These are phyloP conservation scores for Catagonus wagneri DNA, from an alignment of 2,113 vertebrate genomes.

Conservation along the genomic window DNA sequence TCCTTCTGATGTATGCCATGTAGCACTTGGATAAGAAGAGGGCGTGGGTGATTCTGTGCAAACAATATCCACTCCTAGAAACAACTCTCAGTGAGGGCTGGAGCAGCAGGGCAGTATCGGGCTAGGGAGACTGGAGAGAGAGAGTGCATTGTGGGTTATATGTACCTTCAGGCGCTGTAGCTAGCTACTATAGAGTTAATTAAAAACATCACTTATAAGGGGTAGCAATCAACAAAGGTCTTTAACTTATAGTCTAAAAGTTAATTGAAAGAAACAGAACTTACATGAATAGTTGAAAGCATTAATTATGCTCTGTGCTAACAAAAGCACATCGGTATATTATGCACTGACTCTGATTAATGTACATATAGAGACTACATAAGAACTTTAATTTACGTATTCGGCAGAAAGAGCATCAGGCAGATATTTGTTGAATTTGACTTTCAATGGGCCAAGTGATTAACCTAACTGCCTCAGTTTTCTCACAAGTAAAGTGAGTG, in stretches of 20 bases:
- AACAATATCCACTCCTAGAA: neutral
- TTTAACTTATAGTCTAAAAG: neutral
- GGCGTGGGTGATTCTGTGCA: neutral
- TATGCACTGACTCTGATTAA: neutral
- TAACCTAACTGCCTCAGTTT: neutral
- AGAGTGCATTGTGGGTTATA: neutral
- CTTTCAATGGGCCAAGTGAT: neutral
- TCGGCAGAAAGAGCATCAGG: neutral
- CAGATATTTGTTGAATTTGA: neutral
- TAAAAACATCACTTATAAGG: neutral
- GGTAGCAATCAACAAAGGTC: neutral
- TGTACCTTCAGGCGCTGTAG: neutral
- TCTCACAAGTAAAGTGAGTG: neutral
- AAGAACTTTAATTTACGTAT: neutral
- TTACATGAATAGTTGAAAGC: neutral
- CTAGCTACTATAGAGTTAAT: neutral
- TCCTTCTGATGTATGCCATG: neutral
- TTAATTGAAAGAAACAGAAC: neutral
- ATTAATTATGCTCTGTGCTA: neutral
- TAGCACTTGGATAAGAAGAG: neutral
- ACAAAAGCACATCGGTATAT: neutral
- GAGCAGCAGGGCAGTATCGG: neutral
- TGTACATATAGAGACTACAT: neutral
- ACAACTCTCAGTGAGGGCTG: neutral
- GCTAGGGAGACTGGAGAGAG: rapidly evolving